Evolutionary conservation across 1,140 invertebrate genomes (phyloP), one percentile per base, ranked within the genome.

Genomic region (Eumeta japonica): DNA sequence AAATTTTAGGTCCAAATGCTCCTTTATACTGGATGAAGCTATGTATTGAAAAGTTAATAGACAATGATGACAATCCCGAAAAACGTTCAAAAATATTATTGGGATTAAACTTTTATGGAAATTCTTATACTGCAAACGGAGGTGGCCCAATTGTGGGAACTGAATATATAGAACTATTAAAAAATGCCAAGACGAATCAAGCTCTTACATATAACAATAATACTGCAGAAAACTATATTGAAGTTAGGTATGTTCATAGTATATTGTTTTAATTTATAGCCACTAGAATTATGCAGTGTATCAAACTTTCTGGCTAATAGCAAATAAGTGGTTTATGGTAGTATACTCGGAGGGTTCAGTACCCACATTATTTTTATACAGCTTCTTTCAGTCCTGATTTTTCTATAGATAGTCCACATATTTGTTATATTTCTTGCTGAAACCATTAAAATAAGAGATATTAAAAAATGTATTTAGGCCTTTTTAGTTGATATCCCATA

Each of bases 71-170:
- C 5, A 62, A 68, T 30, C 62, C 72, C 20, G 67, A 75, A 12
- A 83, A 83, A 47, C 75, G 89, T 35, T 55, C 73, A 3, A 91
- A 96, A 76, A 89, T 97, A 35, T 74, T 96, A 17, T 60, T 95
- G 39, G 94, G 94, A 3, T 58, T 97, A 1, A 97, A 97, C 75
- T 94, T 96, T 71, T 97, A 97, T 78, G 94, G 94, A 4, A 88
- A 92, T 62, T 87, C 90, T 52, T 95, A 89, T 55, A 87, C 84
- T 1, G 78, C 83, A 1, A 82, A 84, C 46, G 88, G 86, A 12
- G 85, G 85, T 17, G 85, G 85, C 3, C 82, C 92, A 1, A 86
- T 96, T 48, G 61, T 94, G 12, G 88, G 84, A 7, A 77, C 81
- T 16, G 83, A 91, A 52, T 95, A 87, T 71, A 76, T 92, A 28